These are phyloP conservation scores for Girardinichthys multiradiatus DNA, from an alignment of 2,113 vertebrate genomes.

Conservation along the genomic window DNA sequence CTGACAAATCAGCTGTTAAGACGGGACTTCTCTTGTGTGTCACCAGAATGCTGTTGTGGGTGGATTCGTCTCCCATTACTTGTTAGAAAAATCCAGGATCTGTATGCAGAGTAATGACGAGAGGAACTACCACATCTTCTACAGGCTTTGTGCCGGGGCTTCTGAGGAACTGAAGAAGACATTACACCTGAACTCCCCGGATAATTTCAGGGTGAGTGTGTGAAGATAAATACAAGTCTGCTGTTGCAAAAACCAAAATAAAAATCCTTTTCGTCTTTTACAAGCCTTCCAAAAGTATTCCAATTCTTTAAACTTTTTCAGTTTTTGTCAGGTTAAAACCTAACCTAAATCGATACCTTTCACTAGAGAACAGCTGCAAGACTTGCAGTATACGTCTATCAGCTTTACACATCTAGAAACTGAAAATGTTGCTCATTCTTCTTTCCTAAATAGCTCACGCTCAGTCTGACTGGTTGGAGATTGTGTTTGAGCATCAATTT, in stretches of 20 bases:
- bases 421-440: too few relatives aligned
- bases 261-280: not conserved
- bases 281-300: not conserved
- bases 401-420: too few relatives aligned
- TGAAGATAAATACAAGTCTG: not conserved
- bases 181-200: conserved; percentile 92
- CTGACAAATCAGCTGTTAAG: not conserved
- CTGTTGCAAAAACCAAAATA: not conserved
- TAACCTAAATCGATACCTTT: too few relatives aligned
- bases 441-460: too few relatives aligned
- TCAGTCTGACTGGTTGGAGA: too few relatives aligned
- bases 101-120: conserved; percentile 97
- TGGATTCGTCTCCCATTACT: conserved; percentile 97
- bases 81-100: conserved; percentile 98
- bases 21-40: not conserved
- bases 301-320: not conserved
- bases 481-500: too few relatives aligned
- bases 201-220: conserved; percentile 92
- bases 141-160: conserved; percentile 95
- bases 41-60: conserved; percentile 93
- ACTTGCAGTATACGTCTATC: too few relatives aligned
- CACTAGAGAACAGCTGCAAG: too few relatives aligned
- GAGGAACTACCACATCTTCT: conserved; percentile 99
- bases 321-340: not conserved
- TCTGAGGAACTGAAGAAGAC: conserved; percentile 93